phyloP scores from a whole-genome alignment of 2,113 vertebrate species.

The Strix uralensis region DNA sequence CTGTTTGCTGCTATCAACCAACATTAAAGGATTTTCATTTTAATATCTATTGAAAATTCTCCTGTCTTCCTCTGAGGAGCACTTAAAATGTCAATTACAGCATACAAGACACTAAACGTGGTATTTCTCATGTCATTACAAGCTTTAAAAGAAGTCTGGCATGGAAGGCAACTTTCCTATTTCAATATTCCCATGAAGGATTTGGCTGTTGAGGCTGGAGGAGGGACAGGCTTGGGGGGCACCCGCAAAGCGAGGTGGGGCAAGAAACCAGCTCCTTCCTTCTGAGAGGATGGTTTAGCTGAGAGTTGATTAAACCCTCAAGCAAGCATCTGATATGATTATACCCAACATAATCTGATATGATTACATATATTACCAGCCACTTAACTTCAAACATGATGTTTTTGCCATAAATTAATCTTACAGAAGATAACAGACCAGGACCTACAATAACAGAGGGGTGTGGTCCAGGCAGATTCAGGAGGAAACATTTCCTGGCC shows the following conservation, averaged over 20 bases:
- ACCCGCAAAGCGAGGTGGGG: neutral
- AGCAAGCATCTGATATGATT: neutral
- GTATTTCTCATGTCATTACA: neutral
- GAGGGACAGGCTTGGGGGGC: neutral
- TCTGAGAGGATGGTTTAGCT: neutral
- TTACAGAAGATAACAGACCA: neutral
- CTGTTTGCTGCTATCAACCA: conserved; percentile 1
- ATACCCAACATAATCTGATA: neutral
- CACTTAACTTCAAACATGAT: neutral
- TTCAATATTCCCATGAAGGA: neutral
- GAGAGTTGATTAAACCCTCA: neutral
- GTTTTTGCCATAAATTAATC: neutral
- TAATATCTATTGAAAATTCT: neutral
- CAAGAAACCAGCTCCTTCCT: neutral
- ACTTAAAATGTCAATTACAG: conserved; percentile 35
- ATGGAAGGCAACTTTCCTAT: neutral
- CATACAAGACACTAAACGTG: neutral
- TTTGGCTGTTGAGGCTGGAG: neutral
- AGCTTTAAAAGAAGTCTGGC: neutral
- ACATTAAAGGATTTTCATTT: conserved; percentile 21
- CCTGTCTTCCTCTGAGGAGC: conserved; percentile 3
- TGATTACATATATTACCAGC: neutral
- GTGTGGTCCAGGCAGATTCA: neutral
- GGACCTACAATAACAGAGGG: neutral
- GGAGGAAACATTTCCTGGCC: neutral